Conservation (phyloP, 2,113 vertebrate genomes). For the Rana temporaria region DNA sequence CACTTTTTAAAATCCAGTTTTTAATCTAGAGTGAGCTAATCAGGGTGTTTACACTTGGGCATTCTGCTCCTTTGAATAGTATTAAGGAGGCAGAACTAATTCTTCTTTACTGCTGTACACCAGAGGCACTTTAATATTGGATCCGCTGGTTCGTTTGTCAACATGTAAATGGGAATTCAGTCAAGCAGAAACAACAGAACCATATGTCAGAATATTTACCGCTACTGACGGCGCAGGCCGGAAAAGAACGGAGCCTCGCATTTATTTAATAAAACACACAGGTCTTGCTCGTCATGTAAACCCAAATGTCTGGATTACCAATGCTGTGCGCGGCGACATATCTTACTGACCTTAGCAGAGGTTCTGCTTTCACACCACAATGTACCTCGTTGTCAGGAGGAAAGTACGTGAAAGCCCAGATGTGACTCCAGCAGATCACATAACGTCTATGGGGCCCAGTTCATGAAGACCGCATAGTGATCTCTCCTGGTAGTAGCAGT, state of each 20-base stretch:
- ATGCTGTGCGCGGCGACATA: not conserved
- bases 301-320: too few relatives aligned
- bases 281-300: too few relatives aligned
- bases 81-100: conserved; percentile 13
- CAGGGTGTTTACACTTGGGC: too few relatives aligned
- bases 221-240: not conserved
- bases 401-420: too few relatives aligned
- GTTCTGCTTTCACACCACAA: too few relatives aligned
- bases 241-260: not conserved
- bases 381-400: too few relatives aligned
- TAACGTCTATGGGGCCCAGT: too few relatives aligned
- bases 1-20: too few relatives aligned
- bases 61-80: not conserved
- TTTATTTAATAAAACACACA: not conserved
- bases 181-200: not conserved
- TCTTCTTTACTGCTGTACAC: not conserved
- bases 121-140: not conserved
- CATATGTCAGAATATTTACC: not conserved
- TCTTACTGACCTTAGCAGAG: not conserved
- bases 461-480: too few relatives aligned
- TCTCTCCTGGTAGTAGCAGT: too few relatives aligned
- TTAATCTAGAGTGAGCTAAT: too few relatives aligned
- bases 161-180: conserved; percentile 6
- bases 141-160: not conserved
- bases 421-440: too few relatives aligned